Conservation (phyloP, 2,888 invertebrate species). For the Drosophila colorata region DNA sequence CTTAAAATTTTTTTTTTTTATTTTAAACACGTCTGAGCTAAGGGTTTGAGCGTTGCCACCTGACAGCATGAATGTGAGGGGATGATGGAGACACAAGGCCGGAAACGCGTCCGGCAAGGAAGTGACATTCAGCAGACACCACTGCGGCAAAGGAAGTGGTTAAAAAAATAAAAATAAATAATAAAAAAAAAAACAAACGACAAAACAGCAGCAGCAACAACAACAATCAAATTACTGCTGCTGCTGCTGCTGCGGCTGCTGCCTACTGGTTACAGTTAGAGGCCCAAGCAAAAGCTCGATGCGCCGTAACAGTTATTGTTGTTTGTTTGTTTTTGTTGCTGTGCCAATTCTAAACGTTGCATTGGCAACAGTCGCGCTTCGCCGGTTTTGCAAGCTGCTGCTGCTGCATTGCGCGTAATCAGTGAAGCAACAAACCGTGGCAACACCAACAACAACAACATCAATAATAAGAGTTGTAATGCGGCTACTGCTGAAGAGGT, state of each 20-base stretch:
- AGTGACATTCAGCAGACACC: constrained; percentile 49
- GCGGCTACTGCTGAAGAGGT: constrained; percentile 57
- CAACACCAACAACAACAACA: constrained; percentile 55
- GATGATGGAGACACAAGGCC: constrained; percentile 50
- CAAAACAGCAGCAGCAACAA: constrained; percentile 31
- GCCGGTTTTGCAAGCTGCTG: constrained; percentile 73
- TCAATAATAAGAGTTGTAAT: constrained; percentile 46
- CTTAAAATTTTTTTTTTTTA: neutral
- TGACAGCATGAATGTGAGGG: constrained; percentile 47
- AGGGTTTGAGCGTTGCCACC: constrained; percentile 57
- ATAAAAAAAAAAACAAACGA: constrained; percentile 24
- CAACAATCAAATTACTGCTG: constrained; percentile 31
- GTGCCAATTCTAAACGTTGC: constrained; percentile 80
- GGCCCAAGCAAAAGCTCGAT: constrained; percentile 61
- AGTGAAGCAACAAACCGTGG: constrained; percentile 82
- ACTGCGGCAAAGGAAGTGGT: constrained; percentile 71
- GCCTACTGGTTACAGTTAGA: constrained; percentile 61
- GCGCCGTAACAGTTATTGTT: constrained; percentile 68
- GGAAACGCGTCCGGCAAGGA: constrained; percentile 72
- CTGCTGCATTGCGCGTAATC: constrained; percentile 79
- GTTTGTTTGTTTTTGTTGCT: constrained; percentile 59
- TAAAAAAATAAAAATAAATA: constrained; percentile 44
- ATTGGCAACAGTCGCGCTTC: constrained; percentile 82
- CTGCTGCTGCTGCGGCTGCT: constrained; percentile 28
- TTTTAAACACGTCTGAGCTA: constrained; percentile 7